phyloP scores from a whole-genome alignment of 2,113 vertebrate genomes.

The Platichthys stellatus region DNA sequence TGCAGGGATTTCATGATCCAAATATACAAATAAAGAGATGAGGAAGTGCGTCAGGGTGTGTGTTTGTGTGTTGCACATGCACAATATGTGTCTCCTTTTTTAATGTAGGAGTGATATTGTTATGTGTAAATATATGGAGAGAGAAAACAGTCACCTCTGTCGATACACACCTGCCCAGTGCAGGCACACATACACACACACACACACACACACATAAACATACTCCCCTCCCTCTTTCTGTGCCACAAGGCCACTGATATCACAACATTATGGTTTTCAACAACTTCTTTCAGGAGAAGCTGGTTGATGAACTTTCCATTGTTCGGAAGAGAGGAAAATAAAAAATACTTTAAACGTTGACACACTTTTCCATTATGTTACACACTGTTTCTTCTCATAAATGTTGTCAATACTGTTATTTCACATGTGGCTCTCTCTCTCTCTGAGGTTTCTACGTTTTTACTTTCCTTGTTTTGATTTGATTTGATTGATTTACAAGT shows the following conservation, averaged over 20 bases:
- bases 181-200: conserved; percentile 19
- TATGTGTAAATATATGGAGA: conserved; percentile 78
- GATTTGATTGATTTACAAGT: too few species aligned
- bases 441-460: too few species aligned
- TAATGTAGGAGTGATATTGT: conserved; percentile 59
- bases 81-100: conserved; percentile 52
- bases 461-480: too few species aligned
- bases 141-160: conserved; percentile 76
- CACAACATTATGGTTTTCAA: conserved; percentile 29
- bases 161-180: conserved; percentile 64
- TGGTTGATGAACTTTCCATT: too few species aligned
- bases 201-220: background rate
- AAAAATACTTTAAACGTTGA: too few species aligned
- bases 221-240: background rate
- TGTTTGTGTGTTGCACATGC: conserved; percentile 44
- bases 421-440: too few species aligned
- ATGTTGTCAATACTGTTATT: too few species aligned
- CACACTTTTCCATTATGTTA: too few species aligned
- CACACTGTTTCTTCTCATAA: too few species aligned
- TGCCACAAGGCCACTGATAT: conserved; percentile 29
- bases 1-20: conserved; percentile 43
- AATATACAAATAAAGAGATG: conserved; percentile 37
- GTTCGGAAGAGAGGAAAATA: too few species aligned
- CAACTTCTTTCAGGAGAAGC: conserved; percentile 35
- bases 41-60: conserved; percentile 10